A percentile compares a stretch with the other conserved stretches of the same genome.
phyloP scores from a whole-genome alignment of 2,113 vertebrate genomes.

The Eleginops maclovinus region DNA sequence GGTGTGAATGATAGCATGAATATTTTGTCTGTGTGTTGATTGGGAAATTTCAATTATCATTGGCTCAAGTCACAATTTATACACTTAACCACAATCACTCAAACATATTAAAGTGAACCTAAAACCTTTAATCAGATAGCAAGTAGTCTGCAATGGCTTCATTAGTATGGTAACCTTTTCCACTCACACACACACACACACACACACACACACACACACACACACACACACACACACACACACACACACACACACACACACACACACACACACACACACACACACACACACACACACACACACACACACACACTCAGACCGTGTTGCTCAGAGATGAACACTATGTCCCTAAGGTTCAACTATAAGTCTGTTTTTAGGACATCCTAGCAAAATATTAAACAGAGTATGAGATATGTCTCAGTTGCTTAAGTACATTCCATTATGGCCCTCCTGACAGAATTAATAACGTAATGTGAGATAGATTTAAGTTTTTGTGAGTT shows the following conservation, averaged over 20 bases:
- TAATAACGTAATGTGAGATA: conserved; percentile 23
- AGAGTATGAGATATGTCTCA: neutral
- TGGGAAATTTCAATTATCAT: conserved; percentile 12
- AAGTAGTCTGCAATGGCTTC: no score
- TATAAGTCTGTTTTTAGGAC: neutral
- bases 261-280: neutral
- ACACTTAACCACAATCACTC: neutral
- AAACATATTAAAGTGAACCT: neutral
- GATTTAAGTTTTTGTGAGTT: conserved; percentile 9
- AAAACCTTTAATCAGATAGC: conserved; percentile 8
- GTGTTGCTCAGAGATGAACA: neutral
- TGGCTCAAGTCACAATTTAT: neutral
- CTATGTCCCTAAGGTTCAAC: neutral
- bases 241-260: neutral
- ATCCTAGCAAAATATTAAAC: neutral
- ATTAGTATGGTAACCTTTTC: neutral
- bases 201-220: neutral
- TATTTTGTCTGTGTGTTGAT: conserved; percentile 7
- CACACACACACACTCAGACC: neutral
- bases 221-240: neutral
- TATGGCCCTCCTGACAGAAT: neutral
- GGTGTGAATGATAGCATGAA: neutral
- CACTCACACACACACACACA: neutral
- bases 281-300: neutral
- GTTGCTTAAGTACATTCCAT: neutral